Evolutionary conservation across 2,888 invertebrate genomes (phyloP), one percentile per base, ranked within the genome.

Genomic region (Pyrrhia umbra): DNA sequence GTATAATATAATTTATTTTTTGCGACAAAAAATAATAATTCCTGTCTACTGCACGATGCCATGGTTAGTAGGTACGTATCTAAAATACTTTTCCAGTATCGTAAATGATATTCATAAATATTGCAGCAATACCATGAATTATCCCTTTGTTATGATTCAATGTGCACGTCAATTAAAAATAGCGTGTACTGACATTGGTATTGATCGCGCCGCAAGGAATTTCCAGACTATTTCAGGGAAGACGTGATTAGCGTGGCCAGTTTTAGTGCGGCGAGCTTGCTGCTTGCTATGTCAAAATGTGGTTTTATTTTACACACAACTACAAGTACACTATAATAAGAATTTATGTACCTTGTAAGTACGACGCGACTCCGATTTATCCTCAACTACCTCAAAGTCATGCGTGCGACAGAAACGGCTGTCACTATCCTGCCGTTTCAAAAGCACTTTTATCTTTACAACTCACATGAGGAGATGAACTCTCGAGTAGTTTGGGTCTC

Each of bases 221-320:
- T 92, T 88, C 90, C 89, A 83, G 77, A 83, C 88, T 92, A 93
- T 92, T 92, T 92, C 84, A 84, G 89, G 84, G 74, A 81, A 87
- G 85, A 85, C 87, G 72, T 81, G 78, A 90, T 92, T 90, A 92
- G 90, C 87, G 76, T 83, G 77, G 83, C 80, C 80, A 83, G 83
- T 84, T 84, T 83, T 83, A 85, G 71, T 76, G 46, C 82, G 71
- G 74, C 75, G 78, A 79, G 79, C 77, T 80, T 68, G 71, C 68
- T 76, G 78, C 77, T 75, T 76, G 78, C 77, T 75, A 73, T 71
- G 70, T 75, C 66, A 70, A 77, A 83, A 80, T 79, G 67, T 71
- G 52, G 74, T 77, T 80, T 75, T 76, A 68, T 79, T 80, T 73
- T 59, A 55, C 39, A 63, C 37, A 78, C 68, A 79, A 66, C 61